Conservation (phyloP, 2,797 vertebrate species). For the Carduelis carduelis region DNA sequence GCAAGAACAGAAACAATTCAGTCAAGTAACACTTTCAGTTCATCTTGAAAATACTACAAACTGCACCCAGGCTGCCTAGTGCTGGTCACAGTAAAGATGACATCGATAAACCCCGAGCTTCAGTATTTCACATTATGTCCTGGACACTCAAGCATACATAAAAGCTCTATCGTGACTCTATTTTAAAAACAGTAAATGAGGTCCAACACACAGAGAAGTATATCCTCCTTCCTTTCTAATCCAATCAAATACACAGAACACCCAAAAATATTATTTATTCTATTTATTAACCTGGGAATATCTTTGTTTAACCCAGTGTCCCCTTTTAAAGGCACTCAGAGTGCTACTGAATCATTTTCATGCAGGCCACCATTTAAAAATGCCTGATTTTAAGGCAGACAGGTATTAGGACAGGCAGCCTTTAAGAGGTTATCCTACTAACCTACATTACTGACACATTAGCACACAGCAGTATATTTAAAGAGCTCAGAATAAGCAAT, state of each 20-base stretch:
- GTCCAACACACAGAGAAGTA: neutral
- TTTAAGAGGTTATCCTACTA: conserved; percentile 37
- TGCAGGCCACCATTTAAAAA: neutral
- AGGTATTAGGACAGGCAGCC: neutral
- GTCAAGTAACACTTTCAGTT: neutral
- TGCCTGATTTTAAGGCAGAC: neutral
- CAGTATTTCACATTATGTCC: neutral
- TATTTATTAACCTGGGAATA: neutral
- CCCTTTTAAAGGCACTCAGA: neutral
- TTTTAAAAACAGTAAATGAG: neutral
- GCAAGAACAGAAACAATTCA: neutral
- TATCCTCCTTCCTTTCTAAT: neutral
- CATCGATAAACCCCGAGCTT: rapidly evolving
- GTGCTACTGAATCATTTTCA: neutral
- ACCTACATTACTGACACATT: conserved; percentile 38
- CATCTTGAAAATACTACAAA: neutral
- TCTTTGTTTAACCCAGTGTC: neutral
- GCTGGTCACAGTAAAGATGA: neutral
- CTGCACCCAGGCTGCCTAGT: neutral
- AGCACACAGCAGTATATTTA: neutral
- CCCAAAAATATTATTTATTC: neutral
- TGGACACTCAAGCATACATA: neutral
- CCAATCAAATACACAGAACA: neutral
- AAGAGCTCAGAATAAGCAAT: neutral
- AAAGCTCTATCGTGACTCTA: rapidly evolving